Percentiles rank a stretch among this genome's conserved stretches.
These are phyloP conservation scores for Leptinotarsa texana DNA, from an alignment of 1,140 invertebrate genomes.

Conservation along the genomic window DNA sequence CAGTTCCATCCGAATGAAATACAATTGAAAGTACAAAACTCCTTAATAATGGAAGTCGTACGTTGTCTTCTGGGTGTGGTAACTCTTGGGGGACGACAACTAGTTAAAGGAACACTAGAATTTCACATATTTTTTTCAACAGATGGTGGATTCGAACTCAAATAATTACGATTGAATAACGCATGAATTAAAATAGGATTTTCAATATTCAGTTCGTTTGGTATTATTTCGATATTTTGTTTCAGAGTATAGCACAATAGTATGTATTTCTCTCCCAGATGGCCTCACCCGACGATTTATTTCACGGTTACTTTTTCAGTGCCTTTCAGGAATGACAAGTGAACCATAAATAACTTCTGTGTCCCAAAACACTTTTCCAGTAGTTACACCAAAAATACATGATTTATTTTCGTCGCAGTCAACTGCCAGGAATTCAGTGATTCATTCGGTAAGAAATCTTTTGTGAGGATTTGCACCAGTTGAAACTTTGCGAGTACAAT, in stretches of 20 bases:
- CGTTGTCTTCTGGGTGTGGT: too few species aligned
- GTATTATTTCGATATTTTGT: too few species aligned
- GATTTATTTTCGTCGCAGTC: slow-evolving; percentile 8
- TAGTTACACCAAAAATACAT: slow-evolving; percentile 3
- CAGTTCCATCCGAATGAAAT: too few species aligned
- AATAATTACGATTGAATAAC: too few species aligned
- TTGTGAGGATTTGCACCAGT: neutral
- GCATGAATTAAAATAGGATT: too few species aligned
- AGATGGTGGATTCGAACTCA: too few species aligned
- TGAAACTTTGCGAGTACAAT: neutral
- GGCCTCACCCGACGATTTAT: neutral
- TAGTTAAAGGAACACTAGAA: too few species aligned
- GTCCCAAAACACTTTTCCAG: slow-evolving; percentile 7
- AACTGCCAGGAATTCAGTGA: neutral
- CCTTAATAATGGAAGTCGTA: too few species aligned
- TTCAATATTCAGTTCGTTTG: too few species aligned
- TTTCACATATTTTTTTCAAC: too few species aligned
- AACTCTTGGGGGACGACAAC: too few species aligned
- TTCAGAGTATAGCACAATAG: neutral
- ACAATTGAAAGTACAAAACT: too few species aligned
- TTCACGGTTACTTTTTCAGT: neutral
- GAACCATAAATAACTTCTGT: neutral
- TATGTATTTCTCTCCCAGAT: slow-evolving; percentile 1
- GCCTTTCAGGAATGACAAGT: slow-evolving; percentile 5
- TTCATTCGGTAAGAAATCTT: neutral